Evolutionary conservation across 2,888 invertebrate genomes (phyloP), one percentile per base, ranked within the genome.

Genomic region (Eilema sororculum): DNA sequence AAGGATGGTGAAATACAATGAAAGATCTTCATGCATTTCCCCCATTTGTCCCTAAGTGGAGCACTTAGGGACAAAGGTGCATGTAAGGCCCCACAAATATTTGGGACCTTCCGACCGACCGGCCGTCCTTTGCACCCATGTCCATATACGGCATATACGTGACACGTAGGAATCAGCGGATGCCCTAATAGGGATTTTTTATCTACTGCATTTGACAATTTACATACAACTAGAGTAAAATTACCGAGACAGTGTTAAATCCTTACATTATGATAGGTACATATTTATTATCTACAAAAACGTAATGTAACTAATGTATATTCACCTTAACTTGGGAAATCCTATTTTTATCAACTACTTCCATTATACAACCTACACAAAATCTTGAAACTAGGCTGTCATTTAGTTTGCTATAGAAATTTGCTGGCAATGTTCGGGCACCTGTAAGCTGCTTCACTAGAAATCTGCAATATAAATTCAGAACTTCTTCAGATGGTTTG

Each of bases 321-420:
- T 75, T 68, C 74, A 95, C 95, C 91, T 97, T 97, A 79, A 98
- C 98, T 94, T 98, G 98, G 22, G 98, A 99, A 85, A 99, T 99
- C 83, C 98, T 97, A 95, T 98, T 98, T 92, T 99, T 99, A 92
- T 99, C 99, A 0, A 99, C 98, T 63, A 99, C 98, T 96, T 99
- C 99, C 87, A 99, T 96, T 86, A 97, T 96, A 85, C 98, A 96
- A 68, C 98, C 98, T 79, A 97, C 95, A 73, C 97, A 97, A 90
- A 98, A 98, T 78, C 98, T 96, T 12, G 98, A 98, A 87, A 97
- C 97, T 84, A 98, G 96, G 86, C 98, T 98, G 79, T 98, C 98
- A 84, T 96, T 97, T 68, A 99, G 97, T 96, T 98, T 98, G 84
- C 96, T 97, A 89, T 98, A 98, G 93, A 99, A 99, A 93, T 98